Base-by-base conservation (phyloP, 2,113 vertebrate genomes). In the Lates calcarifer region DNA sequence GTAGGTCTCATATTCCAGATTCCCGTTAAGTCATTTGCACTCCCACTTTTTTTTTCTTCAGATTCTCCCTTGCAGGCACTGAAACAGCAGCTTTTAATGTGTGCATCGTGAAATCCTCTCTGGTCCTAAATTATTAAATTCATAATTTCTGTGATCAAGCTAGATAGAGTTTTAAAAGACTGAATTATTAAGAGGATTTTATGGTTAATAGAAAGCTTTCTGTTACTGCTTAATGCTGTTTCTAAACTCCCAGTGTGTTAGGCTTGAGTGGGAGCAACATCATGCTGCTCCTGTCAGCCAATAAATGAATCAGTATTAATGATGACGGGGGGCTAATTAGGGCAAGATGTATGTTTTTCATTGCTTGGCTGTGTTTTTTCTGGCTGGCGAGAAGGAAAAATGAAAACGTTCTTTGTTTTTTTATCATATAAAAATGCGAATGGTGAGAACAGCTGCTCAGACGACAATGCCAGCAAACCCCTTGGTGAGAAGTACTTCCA, bases 111-210 rank as follows among this genome's bases (percentile, higher is more conserved):
- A 77, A 88, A 92, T 82, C 31, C 84, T 73, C 72, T 56, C 47
- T 20, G 66, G 49, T 37, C 37, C 51, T 89, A 12, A 76, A 93
- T 82, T 64, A 79, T 85, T 87, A 29, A 88, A 85, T 74, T 49
- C 37, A 72, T 87, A 14, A 81, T 81, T 73, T 79, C 74, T 65
- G 69, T 70, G 75, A 92, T 89, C 53, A 47, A 68, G 74, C 64
- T 77, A 75, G 67, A 82, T 63, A 20, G 29, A 69, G 63, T 77
- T 90, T 90, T 78, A 61, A 81, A 80, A 67, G 49, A 45, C 3
- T 81, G 26, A 85, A 87, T 87, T 76, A 90, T 89, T 88, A 35
- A 89, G 45, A 35, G 37, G 4, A 13, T 81, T 78, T 87, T 78
- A 60, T 70, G 29, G 55, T 82, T 81, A 58, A 78, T 68, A 43